Evolutionary conservation across 2,888 invertebrate species (phyloP).

Genomic region (Drosophila nr. perissopoda): DNA sequence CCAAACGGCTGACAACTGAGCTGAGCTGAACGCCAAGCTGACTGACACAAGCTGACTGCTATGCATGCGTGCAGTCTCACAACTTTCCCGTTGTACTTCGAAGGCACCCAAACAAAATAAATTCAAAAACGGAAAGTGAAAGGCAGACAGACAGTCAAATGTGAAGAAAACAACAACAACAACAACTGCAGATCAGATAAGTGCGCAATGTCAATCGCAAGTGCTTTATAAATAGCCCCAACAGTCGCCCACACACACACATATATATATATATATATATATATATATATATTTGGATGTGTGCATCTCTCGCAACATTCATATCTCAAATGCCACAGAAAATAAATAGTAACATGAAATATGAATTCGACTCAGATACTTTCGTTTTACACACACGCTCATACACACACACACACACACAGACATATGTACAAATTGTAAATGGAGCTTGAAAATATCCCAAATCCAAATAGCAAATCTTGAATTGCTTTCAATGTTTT

Average conservation of each 20-base stretch:
- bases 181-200: constrained; percentile 22
- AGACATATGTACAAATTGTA: not conserved
- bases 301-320: constrained; percentile 8
- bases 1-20: constrained; percentile 18
- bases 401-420: not conserved
- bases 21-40: constrained; percentile 1
- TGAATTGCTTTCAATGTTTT: constrained; percentile 30
- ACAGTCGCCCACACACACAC: constrained; percentile 30
- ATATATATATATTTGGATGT: constrained; percentile 1
- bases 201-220: constrained; percentile 59
- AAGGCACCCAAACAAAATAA: constrained; percentile 12
- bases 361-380: constrained; percentile 36
- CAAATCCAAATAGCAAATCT: constrained; percentile 3
- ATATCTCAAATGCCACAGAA: constrained; percentile 34
- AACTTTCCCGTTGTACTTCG: constrained; percentile 44
- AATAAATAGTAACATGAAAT: constrained; percentile 25
- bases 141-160: constrained; percentile 32
- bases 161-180: constrained; percentile 7
- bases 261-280: not conserved
- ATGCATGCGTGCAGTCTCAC: constrained; percentile 19
- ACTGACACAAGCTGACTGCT: constrained; percentile 34
- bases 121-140: constrained; percentile 53
- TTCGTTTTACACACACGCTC: constrained; percentile 27
- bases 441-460: not conserved
- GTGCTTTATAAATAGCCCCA: constrained; percentile 55